Conservation (phyloP, 2,113 vertebrate genomes). For the Laticauda laticaudata region DNA sequence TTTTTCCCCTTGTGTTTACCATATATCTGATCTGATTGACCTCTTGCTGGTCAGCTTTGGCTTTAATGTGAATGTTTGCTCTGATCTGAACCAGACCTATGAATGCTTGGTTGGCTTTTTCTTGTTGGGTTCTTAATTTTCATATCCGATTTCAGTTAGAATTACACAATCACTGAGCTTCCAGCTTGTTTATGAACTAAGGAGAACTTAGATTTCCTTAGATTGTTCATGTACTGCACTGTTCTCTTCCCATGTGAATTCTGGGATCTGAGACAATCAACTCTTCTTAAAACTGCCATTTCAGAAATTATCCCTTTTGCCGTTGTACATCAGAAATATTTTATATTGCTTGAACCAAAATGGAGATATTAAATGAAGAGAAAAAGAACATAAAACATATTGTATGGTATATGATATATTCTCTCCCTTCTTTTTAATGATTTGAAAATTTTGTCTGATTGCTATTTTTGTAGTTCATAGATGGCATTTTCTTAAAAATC, state of each 20-base stretch:
- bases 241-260: neutral
- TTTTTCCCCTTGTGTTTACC: neutral
- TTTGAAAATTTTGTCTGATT: slow-evolving; percentile 13
- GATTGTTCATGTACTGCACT: neutral
- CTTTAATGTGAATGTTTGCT: slow-evolving; percentile 9
- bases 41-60: neutral
- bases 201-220: neutral
- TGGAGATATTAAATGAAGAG: neutral
- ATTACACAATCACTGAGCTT: slow-evolving; percentile 16
- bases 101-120: neutral
- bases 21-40: neutral
- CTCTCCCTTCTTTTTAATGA: neutral
- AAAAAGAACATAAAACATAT: neutral
- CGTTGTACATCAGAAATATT: neutral
- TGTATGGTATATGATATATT: neutral
- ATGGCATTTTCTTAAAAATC: neutral
- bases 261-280: neutral
- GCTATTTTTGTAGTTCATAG: slow-evolving; percentile 16
- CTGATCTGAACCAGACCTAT: neutral
- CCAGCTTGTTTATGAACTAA: slow-evolving; percentile 5
- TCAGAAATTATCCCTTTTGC: neutral
- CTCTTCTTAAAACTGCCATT: neutral
- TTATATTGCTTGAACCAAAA: neutral
- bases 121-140: neutral
- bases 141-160: slow-evolving; percentile 16